A percentile compares a stretch with the other conserved stretches of the same genome.
phyloP scores from a whole-genome alignment of 2,113 vertebrate species.

The Lepus europaeus region DNA sequence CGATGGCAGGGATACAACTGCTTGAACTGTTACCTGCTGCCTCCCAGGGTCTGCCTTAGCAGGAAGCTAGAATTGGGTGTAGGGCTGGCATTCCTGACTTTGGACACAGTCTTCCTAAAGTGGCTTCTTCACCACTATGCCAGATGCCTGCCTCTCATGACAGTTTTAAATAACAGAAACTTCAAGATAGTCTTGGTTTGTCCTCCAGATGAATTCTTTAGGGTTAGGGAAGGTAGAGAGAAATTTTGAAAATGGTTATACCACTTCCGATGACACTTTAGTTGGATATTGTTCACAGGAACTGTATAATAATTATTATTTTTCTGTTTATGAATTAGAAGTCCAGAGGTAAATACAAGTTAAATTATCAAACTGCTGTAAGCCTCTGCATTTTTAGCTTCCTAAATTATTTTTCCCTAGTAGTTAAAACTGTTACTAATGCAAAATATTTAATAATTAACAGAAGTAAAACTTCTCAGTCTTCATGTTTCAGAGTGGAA shows the following conservation, averaged over 20 bases:
- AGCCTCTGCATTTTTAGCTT: neutral
- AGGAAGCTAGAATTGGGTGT: too few species aligned
- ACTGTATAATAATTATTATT: neutral
- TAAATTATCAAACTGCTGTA: neutral
- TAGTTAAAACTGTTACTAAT: neutral
- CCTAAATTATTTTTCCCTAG: neutral
- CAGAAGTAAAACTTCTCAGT: neutral
- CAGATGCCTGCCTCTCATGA: neutral
- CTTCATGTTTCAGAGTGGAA: conserved; percentile 8
- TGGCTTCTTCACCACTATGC: too few species aligned
- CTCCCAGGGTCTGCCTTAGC: too few species aligned
- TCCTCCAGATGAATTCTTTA: conserved; percentile 29
- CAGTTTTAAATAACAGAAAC: neutral
- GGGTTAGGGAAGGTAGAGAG: neutral
- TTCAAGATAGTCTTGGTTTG: neutral
- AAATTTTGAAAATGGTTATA: conserved; percentile 47
- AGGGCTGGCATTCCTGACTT: too few species aligned
- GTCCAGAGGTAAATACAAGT: conserved; percentile 12
- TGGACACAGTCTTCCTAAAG: too few species aligned
- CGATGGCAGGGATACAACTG: too few species aligned
- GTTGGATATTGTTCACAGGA: neutral
- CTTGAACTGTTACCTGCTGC: too few species aligned
- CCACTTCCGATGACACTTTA: conserved; percentile 20
- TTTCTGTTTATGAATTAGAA: conserved; percentile 17
- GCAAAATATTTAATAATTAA: conserved; percentile 40